Conservation (phyloP, 2,113 vertebrate genomes). For the Myrmecobius fasciatus region DNA sequence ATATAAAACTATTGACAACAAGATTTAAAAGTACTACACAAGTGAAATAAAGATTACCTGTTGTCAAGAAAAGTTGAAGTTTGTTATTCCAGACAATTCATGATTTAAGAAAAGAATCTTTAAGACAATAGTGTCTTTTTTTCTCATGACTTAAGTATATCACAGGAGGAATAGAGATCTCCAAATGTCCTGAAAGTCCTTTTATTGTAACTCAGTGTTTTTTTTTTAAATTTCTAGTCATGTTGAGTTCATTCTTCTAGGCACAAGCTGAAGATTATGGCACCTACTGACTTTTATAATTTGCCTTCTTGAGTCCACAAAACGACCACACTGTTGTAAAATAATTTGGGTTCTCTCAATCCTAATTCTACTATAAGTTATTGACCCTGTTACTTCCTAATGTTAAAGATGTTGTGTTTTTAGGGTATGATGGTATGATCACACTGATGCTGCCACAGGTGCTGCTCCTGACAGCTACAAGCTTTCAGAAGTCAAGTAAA, state of each 20-base stretch:
- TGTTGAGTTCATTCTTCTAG: not conserved
- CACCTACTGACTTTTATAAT: not conserved
- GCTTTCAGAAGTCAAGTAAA: not conserved
- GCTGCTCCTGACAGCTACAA: not conserved
- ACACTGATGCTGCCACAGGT: not conserved
- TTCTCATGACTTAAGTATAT: not conserved
- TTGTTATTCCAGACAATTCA: not conserved
- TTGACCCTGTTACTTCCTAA: not conserved
- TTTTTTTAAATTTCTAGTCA: not conserved
- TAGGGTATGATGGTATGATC: not conserved
- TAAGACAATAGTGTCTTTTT: not conserved
- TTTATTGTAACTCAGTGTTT: not conserved
- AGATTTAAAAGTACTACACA: not conserved
- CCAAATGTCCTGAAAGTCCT: not conserved
- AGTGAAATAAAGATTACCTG: constrained; percentile 19
- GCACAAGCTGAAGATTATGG: not conserved
- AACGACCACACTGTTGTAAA: not conserved
- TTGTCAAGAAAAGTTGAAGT: not conserved
- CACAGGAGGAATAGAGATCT: not conserved
- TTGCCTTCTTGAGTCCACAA: not conserved
- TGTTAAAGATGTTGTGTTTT: not conserved
- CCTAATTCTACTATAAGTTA: not conserved
- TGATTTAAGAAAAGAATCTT: constrained; percentile 2
- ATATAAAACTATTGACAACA: not conserved
- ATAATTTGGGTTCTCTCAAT: not conserved